Evolutionary conservation across 2,113 vertebrate genomes (phyloP), one percentile per base, ranked within the genome.

Genomic region (Campylomormyrus numenius): DNA sequence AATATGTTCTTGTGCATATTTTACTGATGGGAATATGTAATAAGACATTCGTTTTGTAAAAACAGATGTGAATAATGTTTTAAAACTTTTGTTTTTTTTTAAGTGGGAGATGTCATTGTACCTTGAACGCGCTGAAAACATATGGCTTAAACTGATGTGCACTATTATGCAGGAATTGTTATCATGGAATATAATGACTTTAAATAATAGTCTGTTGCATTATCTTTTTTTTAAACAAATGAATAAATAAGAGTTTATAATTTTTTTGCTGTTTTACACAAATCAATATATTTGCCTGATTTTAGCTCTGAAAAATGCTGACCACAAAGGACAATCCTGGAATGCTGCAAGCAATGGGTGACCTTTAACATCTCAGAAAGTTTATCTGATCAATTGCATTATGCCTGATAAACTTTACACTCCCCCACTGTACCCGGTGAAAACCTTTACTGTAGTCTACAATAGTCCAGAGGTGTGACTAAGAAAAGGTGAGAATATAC

Each of bases 321-420:
- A 53, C 80, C 56, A 80, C 53, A 9, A 89, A 62, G 83, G 50
- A 88, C 58, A 91, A 91, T 48, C 90, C 92, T 92, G 91, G 89
- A 86, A 90, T 87, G 94, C 95, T 93, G 85, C 90, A 87, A 93
- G 94, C 94, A 91, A 92, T 90, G 88, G 90, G 92, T 95, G 94
- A 96, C 94, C 94, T 96, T 96, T 94, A 92, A 91, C 92, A 90
- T 93, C 93, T 88, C 92, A 92, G 93, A 94, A 93, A 94, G 92
- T 93, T 94, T 94, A 94, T 95, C 93, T 93, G 93, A 90, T 92
- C 31, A 17, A 49, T 94, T 93, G 92, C 90, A 91, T 92, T 94
- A 91, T 92, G 42, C 87, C 93, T 93, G 93, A 90, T 88, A 93
- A 91, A 93, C 92, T 93, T 94, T 95, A 95, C 94, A 94, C 92